Evolutionary conservation across 2,888 invertebrate genomes (phyloP), one percentile per base, ranked within the genome.

Genomic region (Lithophane semibrunnea): DNA sequence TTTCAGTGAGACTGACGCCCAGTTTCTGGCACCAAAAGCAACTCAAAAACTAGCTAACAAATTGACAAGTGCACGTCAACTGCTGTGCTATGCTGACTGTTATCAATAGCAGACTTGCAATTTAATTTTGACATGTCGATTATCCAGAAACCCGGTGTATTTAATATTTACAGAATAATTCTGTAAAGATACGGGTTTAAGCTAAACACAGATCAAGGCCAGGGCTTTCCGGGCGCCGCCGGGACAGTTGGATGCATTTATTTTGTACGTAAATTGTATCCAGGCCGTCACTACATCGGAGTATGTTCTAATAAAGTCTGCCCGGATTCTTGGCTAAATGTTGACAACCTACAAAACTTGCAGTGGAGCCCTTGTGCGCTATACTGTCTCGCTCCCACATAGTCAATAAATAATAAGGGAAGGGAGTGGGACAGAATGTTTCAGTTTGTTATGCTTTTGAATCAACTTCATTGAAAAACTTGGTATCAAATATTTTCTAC

Each of bases 291-390:
- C 12, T 29, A 12, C 7, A 24, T 24, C 29, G 3, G 3, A 70
- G 12, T 69, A n/a, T 70, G 18, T n/a, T 70, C 37, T 37, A 37
- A 49, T 29, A 18, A 63, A 16, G 16, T 21, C 21, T 21, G 16
- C 5, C 52, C 12, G 8, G 8, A 68, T 3, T 8, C 8, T 69
- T 29, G 7, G 16, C n/a, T 44, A 13, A 60, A 49, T 42, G 29
- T 70, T 52, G 70, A 76, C 56, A 67, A 56, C 66, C 24, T 70
- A 70, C 29, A 63, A 42, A 67, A 75, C 42, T 44, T 66, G 52
- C 24, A 37, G 2, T 47, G 12, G 8, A 76, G 9, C 16, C n/a
- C 12, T n/a, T 24, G 21, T 21, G 2, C 1, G n/a, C 10, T 44
- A 10, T 49, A 63, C 16, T 42, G 37, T 77, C 56, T 77, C 7